Evolutionary conservation across 2,888 invertebrate species (phyloP), one percentile per base, ranked within the genome.

Genomic region (Anoplius nigerrimus): DNA sequence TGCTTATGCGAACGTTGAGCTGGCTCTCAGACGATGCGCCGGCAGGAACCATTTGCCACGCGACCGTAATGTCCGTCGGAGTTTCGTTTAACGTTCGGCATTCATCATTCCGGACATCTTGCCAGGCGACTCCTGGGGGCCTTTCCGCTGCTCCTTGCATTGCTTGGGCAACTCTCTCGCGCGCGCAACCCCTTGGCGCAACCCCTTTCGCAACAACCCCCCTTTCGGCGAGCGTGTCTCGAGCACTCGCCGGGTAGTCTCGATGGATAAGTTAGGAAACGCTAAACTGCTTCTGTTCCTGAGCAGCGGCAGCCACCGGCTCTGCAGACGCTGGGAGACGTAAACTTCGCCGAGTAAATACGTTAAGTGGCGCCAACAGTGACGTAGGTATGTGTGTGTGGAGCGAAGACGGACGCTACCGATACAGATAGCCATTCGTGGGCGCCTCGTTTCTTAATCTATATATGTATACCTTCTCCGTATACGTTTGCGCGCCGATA

Each of bases 301-400:
- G 53, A 57, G 71, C 48, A 59, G 60, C 53, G 59, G 64, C 64
- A 45, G 22, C 45, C 51, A n/a, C n/a, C n/a, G n/a, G 42, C 61
- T 76, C 24, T 62, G 67, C 75, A 67, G 68, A 71, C 62, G 46
- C 55, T 55, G 43, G 24, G 57, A 67, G 61, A 64, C 69, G 66
- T 59, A 71, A 77, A 78, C 76, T 76, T 78, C 24, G 43, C 8
- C 52, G 71, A 55, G 71, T 69, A 76, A 76, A 78, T 78, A 71
- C 65, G 66, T 59, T 69, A 79, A 78, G 76, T 71, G 69, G 62
- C 71, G 73, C 62, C 66, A 78, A 63, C 63, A 46, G 34, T 43
- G 16, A 18, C 16, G 48, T 48, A 48, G n/a, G 8, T 48, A 48
- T 45, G 11, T 45, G 45, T 16, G 11, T 18, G 11, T 18, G 48